These are phyloP conservation scores for Brenthis hecate DNA, from an alignment of 2,888 invertebrate species.

Conservation along the genomic window DNA sequence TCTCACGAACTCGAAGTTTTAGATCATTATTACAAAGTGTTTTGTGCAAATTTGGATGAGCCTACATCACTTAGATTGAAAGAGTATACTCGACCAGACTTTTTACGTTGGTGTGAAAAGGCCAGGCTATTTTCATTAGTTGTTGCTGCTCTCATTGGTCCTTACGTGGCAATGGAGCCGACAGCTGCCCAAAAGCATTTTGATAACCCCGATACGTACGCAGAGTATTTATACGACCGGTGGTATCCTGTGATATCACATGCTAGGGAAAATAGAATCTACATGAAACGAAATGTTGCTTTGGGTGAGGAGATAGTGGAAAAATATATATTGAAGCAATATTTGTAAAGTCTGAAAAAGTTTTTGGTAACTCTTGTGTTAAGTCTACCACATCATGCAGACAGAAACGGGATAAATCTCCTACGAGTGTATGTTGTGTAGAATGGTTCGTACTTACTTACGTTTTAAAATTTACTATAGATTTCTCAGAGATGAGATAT, in stretches of 20 bases:
- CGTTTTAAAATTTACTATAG: no score
- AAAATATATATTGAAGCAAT: constrained; percentile 45
- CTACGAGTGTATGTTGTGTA: no score
- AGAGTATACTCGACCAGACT: constrained; percentile 38
- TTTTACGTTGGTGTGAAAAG: constrained; percentile 40
- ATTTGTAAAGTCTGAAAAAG: background rate
- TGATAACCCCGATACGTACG: constrained; percentile 47
- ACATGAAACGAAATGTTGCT: constrained; percentile 52
- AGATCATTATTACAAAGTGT: constrained; percentile 55
- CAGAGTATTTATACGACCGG: constrained; percentile 42
- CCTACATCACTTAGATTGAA: constrained; percentile 49
- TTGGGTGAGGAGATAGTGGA: constrained; percentile 61
- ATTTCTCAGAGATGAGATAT: no score
- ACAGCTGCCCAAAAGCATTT: constrained; percentile 43
- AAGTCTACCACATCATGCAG: no score
- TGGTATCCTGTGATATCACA: constrained; percentile 46
- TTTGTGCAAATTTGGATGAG: constrained; percentile 48
- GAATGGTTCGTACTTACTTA: no score
- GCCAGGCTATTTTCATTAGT: constrained; percentile 43
- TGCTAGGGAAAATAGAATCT: constrained; percentile 44
- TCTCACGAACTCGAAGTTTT: constrained; percentile 51
- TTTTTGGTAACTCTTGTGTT: no score
- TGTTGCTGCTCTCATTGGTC: constrained; percentile 44
- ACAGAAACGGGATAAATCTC: no score
- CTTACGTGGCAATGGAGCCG: constrained; percentile 51